These are phyloP conservation scores for Danio aesculapii DNA, from an alignment of 2,797 vertebrate species.

Conservation along the genomic window DNA sequence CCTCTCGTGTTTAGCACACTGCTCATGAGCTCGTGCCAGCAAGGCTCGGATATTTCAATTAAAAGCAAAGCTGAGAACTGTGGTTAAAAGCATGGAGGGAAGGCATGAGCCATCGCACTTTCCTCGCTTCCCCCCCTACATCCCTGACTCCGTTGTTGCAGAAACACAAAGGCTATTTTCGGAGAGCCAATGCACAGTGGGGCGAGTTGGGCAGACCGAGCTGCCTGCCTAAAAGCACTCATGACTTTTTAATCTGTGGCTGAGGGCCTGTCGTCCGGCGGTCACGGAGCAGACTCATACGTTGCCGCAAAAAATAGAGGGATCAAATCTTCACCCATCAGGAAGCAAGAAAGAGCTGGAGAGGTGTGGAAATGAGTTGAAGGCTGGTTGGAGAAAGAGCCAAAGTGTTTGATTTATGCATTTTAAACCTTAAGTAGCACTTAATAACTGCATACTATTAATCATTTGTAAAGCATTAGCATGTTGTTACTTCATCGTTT, in stretches of 20 bases:
- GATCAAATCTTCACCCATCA: conserved; percentile 71
- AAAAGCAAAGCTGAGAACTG: conserved; percentile 67
- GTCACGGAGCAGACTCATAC: conserved; percentile 73
- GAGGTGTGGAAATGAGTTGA: conserved; percentile 56
- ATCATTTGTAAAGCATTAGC: too few species aligned
- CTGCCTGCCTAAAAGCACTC: conserved; percentile 80
- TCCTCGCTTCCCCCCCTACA: conserved; percentile 7
- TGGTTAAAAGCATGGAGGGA: conserved; percentile 73
- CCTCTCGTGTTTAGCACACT: conserved; percentile 53
- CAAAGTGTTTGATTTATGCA: conserved; percentile 36
- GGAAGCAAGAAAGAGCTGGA: conserved; percentile 67
- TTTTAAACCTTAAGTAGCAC: neutral
- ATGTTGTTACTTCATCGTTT: too few species aligned
- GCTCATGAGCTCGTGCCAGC: conserved; percentile 55
- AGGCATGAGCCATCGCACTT: conserved; percentile 70
- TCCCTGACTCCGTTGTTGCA: conserved; percentile 71
- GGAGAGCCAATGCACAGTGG: conserved; percentile 75
- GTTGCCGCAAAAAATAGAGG: conserved; percentile 61
- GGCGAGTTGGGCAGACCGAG: conserved; percentile 62
- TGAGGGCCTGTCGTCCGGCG: conserved; percentile 71
- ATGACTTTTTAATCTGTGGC: conserved; percentile 85
- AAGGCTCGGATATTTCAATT: conserved; percentile 72
- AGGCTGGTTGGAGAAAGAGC: neutral
- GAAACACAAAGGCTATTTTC: conserved; percentile 85
- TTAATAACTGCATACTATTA: too few species aligned